Evolutionary conservation across 2,797 vertebrate genomes (phyloP), one percentile per base, ranked within the genome.

Genomic region (Sarcophilus harrisii): DNA sequence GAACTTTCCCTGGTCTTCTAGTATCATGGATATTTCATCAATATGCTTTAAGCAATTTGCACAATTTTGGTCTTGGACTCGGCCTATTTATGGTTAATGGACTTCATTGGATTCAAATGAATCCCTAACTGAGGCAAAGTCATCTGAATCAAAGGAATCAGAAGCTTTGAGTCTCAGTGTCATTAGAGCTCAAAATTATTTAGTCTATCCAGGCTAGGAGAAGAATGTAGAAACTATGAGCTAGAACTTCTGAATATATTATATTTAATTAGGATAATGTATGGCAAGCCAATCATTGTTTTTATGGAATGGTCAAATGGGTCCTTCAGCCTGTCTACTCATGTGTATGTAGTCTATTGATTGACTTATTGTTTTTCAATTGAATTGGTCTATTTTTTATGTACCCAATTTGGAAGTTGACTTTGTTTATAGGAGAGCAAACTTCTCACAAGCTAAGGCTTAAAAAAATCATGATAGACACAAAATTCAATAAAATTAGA

Each of bases 81-180:
- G 29, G 14, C 54, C 93, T 1, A 91, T 90, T 94, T 96, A 29
- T 96, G 96, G 27, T 93, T 95, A 73, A 91, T 0, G 59, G 14
- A 5, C 32, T 95, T 96, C 30, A 9, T 89, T 97, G 87, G 81
- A 96, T 55, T 58, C n/a, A 95, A 96, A 14, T 12, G 90, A 9
- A 60, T 95, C 91, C 91, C 73, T 94, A 95, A 96, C 62, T 62
- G 90, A 94, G 91, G 58, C 57, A 60, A 96, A 93, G 13, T 89
- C 94, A 94, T 95, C 60, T 94, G 32, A 16, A 89, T 96, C 49
- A 96, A 95, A 96, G 90, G 66, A 95, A 28, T 18, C 11, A 30
- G 38, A 93, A 96, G 94, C 94, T 58, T 32, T 87, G 59, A 94
- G 92, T 93, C 45, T 92, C 94, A 94, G 90, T 57, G 13, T 30